phyloP scores from a whole-genome alignment of 2,888 invertebrate species.

The Monopis laevigella region DNA sequence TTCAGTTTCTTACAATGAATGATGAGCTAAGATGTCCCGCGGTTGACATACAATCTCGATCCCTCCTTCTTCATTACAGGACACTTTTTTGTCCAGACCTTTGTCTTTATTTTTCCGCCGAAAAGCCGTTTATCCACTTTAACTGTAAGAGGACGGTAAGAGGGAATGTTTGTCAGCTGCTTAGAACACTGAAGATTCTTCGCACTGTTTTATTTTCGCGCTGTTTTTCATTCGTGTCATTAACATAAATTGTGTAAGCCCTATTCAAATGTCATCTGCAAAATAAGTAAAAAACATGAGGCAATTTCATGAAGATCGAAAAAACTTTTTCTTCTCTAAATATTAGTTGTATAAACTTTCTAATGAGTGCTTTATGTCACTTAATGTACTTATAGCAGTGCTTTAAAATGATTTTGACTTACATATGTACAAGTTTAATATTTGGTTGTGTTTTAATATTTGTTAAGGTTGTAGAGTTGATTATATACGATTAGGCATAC shows the following conservation, averaged over 20 bases:
- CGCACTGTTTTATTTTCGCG: constrained; percentile 11
- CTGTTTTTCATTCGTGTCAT: constrained; percentile 11
- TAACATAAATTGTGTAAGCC: constrained; percentile 15
- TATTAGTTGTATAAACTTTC: constrained; percentile 2
- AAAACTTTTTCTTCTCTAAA: neutral
- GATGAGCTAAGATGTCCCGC: constrained; percentile 31
- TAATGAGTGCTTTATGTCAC: no score
- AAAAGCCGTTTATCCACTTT: constrained; percentile 29
- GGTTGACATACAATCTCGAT: constrained; percentile 34
- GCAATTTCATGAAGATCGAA: neutral
- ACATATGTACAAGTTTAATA: no score
- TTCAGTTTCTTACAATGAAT: constrained; percentile 31
- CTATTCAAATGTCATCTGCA: constrained; percentile 14
- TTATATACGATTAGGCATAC: no score
- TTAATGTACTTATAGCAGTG: no score
- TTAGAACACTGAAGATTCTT: constrained; percentile 16
- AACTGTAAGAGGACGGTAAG: constrained; percentile 21
- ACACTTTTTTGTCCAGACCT: constrained; percentile 25
- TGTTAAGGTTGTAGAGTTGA: no score
- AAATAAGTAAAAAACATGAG: constrained; percentile 8
- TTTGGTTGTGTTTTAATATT: no score
- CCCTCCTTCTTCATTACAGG: constrained; percentile 34
- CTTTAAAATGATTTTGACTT: no score
- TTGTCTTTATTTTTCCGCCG: constrained; percentile 25
- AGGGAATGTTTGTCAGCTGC: constrained; percentile 23